phyloP scores from a whole-genome alignment of 2,113 vertebrate species.

The Ptyas mucosa region DNA sequence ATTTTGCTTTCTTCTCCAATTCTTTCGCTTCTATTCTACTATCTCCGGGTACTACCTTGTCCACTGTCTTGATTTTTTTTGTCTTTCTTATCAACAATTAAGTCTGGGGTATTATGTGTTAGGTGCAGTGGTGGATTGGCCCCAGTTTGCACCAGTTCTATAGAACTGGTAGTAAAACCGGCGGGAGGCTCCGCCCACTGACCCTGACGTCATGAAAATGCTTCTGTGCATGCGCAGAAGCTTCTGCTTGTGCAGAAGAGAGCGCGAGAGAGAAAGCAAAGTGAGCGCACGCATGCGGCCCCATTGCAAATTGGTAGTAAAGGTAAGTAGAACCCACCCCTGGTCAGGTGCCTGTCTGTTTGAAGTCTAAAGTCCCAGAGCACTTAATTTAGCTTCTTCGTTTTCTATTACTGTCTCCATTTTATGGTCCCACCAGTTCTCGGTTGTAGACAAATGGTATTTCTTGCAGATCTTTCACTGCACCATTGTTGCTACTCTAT shows the following conservation, averaged over 20 bases:
- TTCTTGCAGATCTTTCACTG: neutral
- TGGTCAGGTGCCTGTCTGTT: neutral
- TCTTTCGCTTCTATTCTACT: neutral
- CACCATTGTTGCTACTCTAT: neutral
- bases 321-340: too few species aligned
- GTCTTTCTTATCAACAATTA: neutral
- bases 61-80: neutral
- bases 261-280: too few species aligned
- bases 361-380: neutral
- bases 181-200: too few species aligned
- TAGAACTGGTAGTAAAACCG: too few species aligned
- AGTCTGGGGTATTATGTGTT: neutral
- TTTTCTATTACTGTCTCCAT: neutral
- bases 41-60: neutral
- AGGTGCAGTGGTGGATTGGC: too few species aligned
- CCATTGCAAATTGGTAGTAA: too few species aligned
- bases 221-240: too few species aligned
- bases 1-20: neutral
- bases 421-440: neutral
- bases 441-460: neutral
- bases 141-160: too few species aligned
- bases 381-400: neutral
- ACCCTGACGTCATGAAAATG: too few species aligned
- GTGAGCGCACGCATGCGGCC: too few species aligned
- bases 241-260: too few species aligned